phyloP scores from a whole-genome alignment of 2,797 vertebrate species.

The Fistularia commersonii region DNA sequence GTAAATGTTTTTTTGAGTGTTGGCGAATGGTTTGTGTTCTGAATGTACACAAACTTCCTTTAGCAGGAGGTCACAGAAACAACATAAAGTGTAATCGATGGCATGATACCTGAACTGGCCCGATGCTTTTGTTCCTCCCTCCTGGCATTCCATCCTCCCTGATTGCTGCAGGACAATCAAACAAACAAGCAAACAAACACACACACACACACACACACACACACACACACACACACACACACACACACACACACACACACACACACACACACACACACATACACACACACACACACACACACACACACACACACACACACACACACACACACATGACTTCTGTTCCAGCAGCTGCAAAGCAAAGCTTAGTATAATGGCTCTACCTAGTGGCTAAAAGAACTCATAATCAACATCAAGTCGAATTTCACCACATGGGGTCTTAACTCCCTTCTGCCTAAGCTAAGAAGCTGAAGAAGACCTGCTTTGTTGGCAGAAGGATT shows the following conservation, averaged over 20 bases:
- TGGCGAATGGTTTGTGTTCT: conserved; percentile 23
- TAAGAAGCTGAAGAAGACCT: too few species aligned
- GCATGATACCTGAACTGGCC: conserved; percentile 91
- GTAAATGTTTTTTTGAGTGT: conserved; percentile 7
- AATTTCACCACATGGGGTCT: too few species aligned
- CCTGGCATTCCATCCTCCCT: conserved; percentile 99
- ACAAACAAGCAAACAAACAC: too few species aligned
- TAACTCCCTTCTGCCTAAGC: too few species aligned
- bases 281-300: background rate
- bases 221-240: background rate
- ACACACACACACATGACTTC: background rate
- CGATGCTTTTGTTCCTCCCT: conserved; percentile 98
- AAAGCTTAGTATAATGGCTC: conserved; percentile 32
- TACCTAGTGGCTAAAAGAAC: conserved; percentile 42
- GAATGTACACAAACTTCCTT: conserved; percentile 3
- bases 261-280: background rate
- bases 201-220: background rate
- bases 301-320: background rate
- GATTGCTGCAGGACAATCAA: conserved; percentile 82
- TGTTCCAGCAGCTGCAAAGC: background rate
- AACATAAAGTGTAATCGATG: background rate
- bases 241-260: background rate
- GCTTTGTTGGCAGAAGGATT: conserved; percentile 2
- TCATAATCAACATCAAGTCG: background rate
- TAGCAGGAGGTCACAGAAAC: conserved; percentile 11